phyloP scores from a whole-genome alignment of 2,888 invertebrate genomes.

The Synergus umbraculus region DNA sequence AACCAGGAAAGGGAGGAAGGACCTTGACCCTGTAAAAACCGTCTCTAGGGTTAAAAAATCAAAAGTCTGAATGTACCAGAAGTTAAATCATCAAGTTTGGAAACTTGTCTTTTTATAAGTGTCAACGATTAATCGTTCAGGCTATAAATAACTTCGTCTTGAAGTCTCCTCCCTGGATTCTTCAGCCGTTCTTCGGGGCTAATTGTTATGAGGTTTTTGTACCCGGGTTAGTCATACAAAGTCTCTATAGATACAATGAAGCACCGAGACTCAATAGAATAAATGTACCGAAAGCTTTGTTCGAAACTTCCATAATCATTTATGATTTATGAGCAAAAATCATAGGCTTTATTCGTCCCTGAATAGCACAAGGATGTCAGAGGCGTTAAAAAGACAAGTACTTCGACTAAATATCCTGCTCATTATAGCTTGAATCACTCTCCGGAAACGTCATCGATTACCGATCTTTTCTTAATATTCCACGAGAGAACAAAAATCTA shows the following conservation, averaged over 20 bases:
- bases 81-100: conserved; percentile 31
- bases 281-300: conserved; percentile 66
- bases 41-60: not conserved
- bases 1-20: conserved; percentile 50
- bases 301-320: conserved; percentile 66
- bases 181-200: conserved; percentile 54
- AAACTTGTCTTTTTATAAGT: not conserved
- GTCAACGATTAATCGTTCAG: not conserved
- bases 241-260: conserved; percentile 60
- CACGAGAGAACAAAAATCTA: not conserved
- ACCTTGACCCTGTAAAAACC: not conserved
- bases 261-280: conserved; percentile 62
- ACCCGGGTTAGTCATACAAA: conserved; percentile 51
- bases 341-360: conserved; percentile 64
- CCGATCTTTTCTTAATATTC: not conserved
- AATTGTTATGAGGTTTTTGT: conserved; percentile 64
- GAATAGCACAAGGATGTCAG: conserved; percentile 46
- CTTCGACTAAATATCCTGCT: conserved; percentile 60
- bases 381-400: conserved; percentile 60
- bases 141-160: conserved; percentile 24
- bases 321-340: conserved; percentile 69
- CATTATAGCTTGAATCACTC: conserved; percentile 7
- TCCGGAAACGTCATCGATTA: not conserved
- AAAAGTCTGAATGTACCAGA: conserved; percentile 18
- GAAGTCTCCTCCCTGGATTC: conserved; percentile 51